A percentile compares a stretch with the other conserved stretches of the same genome.
phyloP scores from a whole-genome alignment of 1,140 invertebrate species.

The Eriocheir sinensis region DNA sequence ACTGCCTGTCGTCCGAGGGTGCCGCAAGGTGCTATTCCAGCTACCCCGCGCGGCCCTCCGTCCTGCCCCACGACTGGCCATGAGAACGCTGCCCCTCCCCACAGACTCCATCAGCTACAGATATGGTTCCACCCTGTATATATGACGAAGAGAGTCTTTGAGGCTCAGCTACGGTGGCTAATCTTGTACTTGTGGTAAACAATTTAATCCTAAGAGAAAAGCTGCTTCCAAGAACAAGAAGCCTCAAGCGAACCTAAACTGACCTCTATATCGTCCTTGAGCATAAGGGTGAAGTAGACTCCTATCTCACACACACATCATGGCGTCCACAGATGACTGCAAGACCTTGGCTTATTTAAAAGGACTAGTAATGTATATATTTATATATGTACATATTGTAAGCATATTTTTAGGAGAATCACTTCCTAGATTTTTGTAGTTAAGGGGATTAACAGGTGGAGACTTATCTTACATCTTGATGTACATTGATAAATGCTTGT shows the following conservation, averaged over 20 bases:
- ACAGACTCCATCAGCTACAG: conserved; percentile 39
- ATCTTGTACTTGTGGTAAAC: conserved; percentile 44
- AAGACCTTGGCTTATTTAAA: conserved; percentile 63
- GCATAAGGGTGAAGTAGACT: conserved; percentile 67
- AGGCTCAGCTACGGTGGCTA: conserved; percentile 45
- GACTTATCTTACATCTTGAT: conserved; percentile 72
- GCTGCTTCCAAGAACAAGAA: conserved; percentile 59
- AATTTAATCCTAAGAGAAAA: conserved; percentile 42
- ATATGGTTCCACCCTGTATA: conserved; percentile 67
- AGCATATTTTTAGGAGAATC: conserved; percentile 71
- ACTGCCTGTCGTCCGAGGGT: not conserved
- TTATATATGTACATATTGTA: conserved; percentile 74
- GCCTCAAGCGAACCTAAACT: conserved; percentile 56
- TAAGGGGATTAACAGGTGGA: conserved; percentile 60
- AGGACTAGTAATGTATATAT: conserved; percentile 75
- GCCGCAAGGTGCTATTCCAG: not conserved
- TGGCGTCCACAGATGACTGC: conserved; percentile 53
- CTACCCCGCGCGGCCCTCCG: not conserved
- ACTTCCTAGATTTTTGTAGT: conserved; percentile 66
- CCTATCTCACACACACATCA: conserved; percentile 26
- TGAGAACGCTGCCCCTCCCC: not conserved
- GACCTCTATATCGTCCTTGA: conserved; percentile 72
- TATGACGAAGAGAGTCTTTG: conserved; percentile 54
- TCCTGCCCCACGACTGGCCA: not conserved
- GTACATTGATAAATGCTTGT: conserved; percentile 65